Conservation (phyloP, 2,888 invertebrate species). For the Timandra comae region DNA sequence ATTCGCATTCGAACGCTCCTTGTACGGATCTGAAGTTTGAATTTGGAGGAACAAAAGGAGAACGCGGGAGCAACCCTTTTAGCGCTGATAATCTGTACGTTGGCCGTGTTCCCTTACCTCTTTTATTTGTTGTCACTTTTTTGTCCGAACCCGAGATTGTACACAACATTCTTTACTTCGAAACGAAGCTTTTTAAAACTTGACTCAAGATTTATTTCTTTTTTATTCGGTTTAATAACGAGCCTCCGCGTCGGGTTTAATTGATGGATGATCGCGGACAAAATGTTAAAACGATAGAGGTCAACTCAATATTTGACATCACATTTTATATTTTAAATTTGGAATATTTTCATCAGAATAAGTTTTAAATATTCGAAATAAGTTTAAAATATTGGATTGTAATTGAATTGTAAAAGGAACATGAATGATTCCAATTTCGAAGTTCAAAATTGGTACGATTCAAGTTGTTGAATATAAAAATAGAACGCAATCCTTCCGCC, state of each 20-base stretch:
- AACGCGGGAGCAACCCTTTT: slow-evolving; percentile 76
- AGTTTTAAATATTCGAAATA: no score
- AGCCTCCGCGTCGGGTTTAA: slow-evolving; percentile 63
- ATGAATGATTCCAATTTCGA: no score
- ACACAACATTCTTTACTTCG: slow-evolving; percentile 77
- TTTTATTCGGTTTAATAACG: slow-evolving; percentile 67
- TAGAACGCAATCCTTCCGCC: slow-evolving; percentile 77
- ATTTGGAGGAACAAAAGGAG: slow-evolving; percentile 76
- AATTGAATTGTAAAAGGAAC: no score
- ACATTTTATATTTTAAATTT: slow-evolving; percentile 10
- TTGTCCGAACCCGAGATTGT: slow-evolving; percentile 74
- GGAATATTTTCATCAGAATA: not conserved
- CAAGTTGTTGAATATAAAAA: slow-evolving; percentile 57
- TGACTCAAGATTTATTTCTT: slow-evolving; percentile 62
- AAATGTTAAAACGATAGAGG: slow-evolving; percentile 56
- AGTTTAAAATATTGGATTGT: no score
- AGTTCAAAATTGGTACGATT: slow-evolving; percentile 53
- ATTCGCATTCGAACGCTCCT: slow-evolving; percentile 76
- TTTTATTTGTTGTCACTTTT: slow-evolving; percentile 76
- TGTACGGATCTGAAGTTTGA: slow-evolving; percentile 73
- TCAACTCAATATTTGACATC: slow-evolving; percentile 40
- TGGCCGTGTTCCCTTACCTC: slow-evolving; percentile 67
- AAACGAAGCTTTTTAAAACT: slow-evolving; percentile 73
- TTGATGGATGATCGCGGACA: slow-evolving; percentile 69
- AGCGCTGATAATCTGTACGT: slow-evolving; percentile 77